Evolutionary conservation across 2,113 vertebrate genomes (phyloP).

Genomic region (Microcebus murinus): DNA sequence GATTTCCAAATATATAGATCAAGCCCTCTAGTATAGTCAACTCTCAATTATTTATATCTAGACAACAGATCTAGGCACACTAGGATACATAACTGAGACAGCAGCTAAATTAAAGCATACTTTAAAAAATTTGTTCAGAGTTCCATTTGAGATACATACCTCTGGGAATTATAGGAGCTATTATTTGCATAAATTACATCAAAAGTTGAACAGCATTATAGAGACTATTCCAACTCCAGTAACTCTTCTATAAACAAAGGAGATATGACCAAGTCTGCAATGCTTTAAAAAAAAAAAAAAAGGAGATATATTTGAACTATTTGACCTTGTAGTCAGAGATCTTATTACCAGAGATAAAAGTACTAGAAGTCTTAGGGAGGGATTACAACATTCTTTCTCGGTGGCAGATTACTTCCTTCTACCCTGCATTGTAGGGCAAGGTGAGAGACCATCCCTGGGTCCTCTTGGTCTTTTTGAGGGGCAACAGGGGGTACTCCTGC

Average conservation of each 20-base stretch:
- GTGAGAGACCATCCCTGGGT: neutral
- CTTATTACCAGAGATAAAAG: neutral
- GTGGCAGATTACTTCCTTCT: neutral
- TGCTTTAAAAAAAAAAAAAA: no score
- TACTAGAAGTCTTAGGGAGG: neutral
- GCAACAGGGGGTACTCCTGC: neutral
- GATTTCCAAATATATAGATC: neutral
- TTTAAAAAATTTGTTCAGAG: neutral
- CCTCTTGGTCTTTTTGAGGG: neutral
- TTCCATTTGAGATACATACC: neutral
- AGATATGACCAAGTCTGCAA: no score
- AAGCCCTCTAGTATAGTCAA: neutral
- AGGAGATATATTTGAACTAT: neutral
- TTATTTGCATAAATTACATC: neutral
- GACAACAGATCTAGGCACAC: neutral
- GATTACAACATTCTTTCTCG: neutral
- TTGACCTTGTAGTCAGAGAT: slow-evolving; percentile 15
- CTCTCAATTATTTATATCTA: neutral
- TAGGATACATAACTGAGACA: neutral
- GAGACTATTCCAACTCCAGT: neutral
- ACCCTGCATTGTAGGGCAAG: neutral
- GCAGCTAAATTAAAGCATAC: neutral
- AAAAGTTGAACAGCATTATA: neutral
- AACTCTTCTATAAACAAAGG: slow-evolving; percentile 4
- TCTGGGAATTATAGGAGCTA: neutral